Conservation (phyloP, 2,113 vertebrate genomes). For the Nothobranchius kuhntae region DNA sequence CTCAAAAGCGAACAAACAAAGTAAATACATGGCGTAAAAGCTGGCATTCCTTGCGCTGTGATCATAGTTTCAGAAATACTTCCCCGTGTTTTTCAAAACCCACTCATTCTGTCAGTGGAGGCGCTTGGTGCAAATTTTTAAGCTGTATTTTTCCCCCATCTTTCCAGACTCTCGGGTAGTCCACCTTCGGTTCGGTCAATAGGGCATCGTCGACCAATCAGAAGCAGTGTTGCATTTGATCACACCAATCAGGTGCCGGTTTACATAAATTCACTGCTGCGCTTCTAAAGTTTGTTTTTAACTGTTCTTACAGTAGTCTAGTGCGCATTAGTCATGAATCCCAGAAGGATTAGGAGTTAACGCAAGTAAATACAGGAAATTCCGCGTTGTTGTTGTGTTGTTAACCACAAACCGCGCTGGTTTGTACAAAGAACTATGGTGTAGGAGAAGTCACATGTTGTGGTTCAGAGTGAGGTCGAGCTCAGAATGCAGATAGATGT, state of each 20-base stretch:
- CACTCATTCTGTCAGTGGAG: slow-evolving; percentile 47
- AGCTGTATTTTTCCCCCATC: slow-evolving; percentile 56
- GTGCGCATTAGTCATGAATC: too few relatives aligned
- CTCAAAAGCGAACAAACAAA: slow-evolving; percentile 15
- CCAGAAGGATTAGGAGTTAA: fast-evolving
- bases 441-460: slow-evolving; percentile 69
- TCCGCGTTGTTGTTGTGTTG: background rate
- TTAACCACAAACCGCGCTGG: background rate
- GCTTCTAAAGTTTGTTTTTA: slow-evolving; percentile 33
- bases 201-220: slow-evolving; percentile 71
- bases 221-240: slow-evolving; percentile 46
- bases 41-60: background rate
- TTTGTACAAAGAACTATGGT: slow-evolving; percentile 13
- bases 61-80: slow-evolving; percentile 35
- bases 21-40: slow-evolving; percentile 13
- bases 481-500: slow-evolving; percentile 53
- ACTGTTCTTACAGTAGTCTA: background rate
- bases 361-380: background rate
- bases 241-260: slow-evolving; percentile 41
- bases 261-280: slow-evolving; percentile 39
- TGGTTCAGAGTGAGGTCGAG: slow-evolving; percentile 73
- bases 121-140: slow-evolving; percentile 67
- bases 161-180: slow-evolving; percentile 64
- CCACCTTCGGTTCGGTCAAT: slow-evolving; percentile 72
- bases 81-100: slow-evolving; percentile 52